These are phyloP conservation scores for Periphyllus acericola DNA, from an alignment of 2,888 invertebrate genomes.

Conservation along the genomic window DNA sequence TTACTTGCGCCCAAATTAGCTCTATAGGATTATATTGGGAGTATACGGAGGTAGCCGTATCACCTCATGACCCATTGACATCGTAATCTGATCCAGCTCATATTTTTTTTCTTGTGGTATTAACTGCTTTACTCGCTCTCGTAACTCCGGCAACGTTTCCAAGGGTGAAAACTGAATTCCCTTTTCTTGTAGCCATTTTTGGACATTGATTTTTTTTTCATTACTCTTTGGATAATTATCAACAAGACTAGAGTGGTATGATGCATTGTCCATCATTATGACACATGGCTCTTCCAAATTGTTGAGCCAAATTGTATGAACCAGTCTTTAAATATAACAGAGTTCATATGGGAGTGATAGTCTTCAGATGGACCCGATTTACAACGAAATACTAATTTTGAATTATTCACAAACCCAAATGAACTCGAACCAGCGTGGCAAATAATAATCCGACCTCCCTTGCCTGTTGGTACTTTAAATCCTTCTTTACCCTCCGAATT, in stretches of 20 bases:
- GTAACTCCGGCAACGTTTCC: no score
- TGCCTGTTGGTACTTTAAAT: slow-evolving; percentile 32
- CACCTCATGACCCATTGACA: no score
- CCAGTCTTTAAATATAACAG: slow-evolving; percentile 47
- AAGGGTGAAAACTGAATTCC: no score
- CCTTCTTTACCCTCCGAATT: background rate
- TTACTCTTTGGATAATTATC: slow-evolving; percentile 18
- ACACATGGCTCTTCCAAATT: slow-evolving; percentile 25
- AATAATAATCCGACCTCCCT: slow-evolving; percentile 48
- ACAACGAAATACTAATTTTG: slow-evolving; percentile 46
- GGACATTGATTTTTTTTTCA: slow-evolving; percentile 9
- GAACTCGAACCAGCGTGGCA: slow-evolving; percentile 51
- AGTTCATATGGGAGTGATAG: slow-evolving; percentile 61
- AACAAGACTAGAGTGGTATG: no score
- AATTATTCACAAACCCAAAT: slow-evolving; percentile 46
- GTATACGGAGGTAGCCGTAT: no score
- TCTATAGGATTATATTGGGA: no score
- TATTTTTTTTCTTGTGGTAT: no score
- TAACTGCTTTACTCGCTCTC: no score
- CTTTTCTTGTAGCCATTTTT: no score
- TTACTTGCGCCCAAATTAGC: no score
- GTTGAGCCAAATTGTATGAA: slow-evolving; percentile 42
- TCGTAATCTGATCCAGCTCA: no score
- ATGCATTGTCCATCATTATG: no score
- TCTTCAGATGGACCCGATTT: slow-evolving; percentile 33